These are phyloP conservation scores for Iphiclides podalirius DNA, from an alignment of 2,888 invertebrate species.

Conservation along the genomic window DNA sequence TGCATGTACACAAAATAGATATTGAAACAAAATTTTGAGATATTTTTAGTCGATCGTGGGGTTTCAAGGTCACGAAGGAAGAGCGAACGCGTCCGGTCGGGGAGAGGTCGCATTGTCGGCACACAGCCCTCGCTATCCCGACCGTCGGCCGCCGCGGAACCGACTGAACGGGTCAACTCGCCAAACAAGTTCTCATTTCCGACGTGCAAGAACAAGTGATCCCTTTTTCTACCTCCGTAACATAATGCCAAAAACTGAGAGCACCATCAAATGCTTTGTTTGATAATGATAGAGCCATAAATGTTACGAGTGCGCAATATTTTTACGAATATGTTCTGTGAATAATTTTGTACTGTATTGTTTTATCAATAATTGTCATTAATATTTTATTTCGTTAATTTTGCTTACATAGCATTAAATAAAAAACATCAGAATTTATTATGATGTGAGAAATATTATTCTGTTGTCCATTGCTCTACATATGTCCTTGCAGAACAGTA, in stretches of 20 bases:
- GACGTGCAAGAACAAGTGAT: constrained; percentile 40
- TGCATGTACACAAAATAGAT: too few relatives aligned
- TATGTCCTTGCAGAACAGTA: constrained; percentile 43
- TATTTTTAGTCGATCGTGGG: constrained; percentile 31
- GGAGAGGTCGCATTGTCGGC: constrained; percentile 62
- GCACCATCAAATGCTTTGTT: neutral
- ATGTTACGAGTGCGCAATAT: too few relatives aligned
- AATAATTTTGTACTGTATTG: too few relatives aligned
- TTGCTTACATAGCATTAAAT: too few relatives aligned
- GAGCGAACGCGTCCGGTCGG: constrained; percentile 60
- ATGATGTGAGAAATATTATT: constrained; percentile 42
- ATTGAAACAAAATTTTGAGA: too few relatives aligned
- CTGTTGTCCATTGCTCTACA: constrained; percentile 40
- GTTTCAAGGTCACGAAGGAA: constrained; percentile 63
- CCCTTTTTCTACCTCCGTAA: constrained; percentile 21
- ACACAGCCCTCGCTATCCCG: constrained; percentile 45
- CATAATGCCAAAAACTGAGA: constrained; percentile 7
- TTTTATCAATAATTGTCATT: too few relatives aligned
- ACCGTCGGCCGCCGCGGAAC: constrained; percentile 34
- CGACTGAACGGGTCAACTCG: constrained; percentile 46
- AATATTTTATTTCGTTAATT: too few relatives aligned
- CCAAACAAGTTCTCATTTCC: constrained; percentile 56
- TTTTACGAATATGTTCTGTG: too few relatives aligned
- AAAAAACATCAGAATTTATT: constrained; percentile 34
- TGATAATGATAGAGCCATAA: constrained; percentile 34